These are phyloP conservation scores for Colaptes auratus DNA, from an alignment of 2,113 vertebrate species.

Conservation along the genomic window DNA sequence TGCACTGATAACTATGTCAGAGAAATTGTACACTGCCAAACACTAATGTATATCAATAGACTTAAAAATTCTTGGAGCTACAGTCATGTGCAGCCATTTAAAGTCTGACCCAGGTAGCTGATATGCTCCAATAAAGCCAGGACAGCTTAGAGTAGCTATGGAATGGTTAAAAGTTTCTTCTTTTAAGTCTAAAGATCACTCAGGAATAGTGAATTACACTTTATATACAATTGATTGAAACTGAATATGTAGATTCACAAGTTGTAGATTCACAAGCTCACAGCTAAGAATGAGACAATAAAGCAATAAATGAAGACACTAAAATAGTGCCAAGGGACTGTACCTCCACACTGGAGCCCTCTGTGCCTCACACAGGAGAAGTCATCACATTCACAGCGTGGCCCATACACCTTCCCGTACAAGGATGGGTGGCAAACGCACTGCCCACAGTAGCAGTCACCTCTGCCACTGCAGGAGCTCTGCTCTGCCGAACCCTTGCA, in stretches of 20 bases:
- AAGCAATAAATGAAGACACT: fast-evolving
- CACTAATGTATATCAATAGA: not conserved
- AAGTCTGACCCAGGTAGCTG: not conserved
- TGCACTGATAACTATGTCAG: not conserved
- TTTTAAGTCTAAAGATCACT: not conserved
- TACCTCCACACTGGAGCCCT: constrained; percentile 95
- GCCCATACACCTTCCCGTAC: constrained; percentile 90
- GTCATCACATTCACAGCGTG: constrained; percentile 90
- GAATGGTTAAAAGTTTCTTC: not conserved
- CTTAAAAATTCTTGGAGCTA: not conserved
- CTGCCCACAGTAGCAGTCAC: constrained; percentile 91
- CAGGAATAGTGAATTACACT: not conserved
- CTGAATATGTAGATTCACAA: not conserved
- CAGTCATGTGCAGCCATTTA: not conserved
- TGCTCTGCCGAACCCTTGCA: constrained; percentile 76
- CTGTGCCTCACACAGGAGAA: constrained; percentile 91
- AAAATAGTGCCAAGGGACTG: fast-evolving
- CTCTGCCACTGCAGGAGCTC: constrained; percentile 86
- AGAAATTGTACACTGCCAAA: not conserved
- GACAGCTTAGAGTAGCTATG: not conserved
- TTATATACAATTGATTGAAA: not conserved
- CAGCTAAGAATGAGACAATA: fast-evolving
- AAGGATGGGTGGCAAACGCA: constrained; percentile 87
- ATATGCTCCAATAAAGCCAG: not conserved
- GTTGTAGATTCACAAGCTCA: fast-evolving